Percentiles rank a stretch among this genome's conserved stretches.
Conservation (phyloP, 1,140 invertebrate genomes). For the Cepaea nemoralis region DNA sequence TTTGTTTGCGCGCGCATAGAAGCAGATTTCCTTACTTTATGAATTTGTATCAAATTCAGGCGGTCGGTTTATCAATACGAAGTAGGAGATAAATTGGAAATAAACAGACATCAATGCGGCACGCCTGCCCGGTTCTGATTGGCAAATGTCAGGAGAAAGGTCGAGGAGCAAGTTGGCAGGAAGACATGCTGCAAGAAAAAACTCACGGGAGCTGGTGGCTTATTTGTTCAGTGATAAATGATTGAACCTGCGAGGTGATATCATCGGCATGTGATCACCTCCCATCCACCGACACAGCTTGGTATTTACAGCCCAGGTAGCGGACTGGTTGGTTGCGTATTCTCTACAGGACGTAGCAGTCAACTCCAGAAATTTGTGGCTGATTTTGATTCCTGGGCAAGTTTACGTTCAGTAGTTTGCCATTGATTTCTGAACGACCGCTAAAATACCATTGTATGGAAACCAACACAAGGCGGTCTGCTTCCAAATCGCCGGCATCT, state of each 20-base stretch:
- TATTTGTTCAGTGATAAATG: neutral
- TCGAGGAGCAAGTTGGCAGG: neutral
- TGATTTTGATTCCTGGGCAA: too few relatives aligned
- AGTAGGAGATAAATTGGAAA: neutral
- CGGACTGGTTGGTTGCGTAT: too few relatives aligned
- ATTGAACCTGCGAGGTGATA: neutral
- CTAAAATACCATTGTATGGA: too few relatives aligned
- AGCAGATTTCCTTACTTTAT: constrained; percentile 4
- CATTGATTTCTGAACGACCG: too few relatives aligned
- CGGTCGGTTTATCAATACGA: neutral
- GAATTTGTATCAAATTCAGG: constrained; percentile 10
- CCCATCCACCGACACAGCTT: too few relatives aligned
- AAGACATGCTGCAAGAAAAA: neutral
- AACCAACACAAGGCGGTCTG: too few relatives aligned
- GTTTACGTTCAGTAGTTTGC: too few relatives aligned
- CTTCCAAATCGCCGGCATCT: too few relatives aligned
- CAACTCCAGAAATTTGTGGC: too few relatives aligned
- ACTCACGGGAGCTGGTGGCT: neutral
- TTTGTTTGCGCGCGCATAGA: neutral
- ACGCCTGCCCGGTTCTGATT: neutral
- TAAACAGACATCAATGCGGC: constrained; percentile 7
- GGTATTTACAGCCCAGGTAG: too few relatives aligned
- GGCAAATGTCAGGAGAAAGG: constrained; percentile 11
- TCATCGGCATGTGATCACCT: neutral
- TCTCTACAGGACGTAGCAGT: too few relatives aligned